phyloP scores from a whole-genome alignment of 2,113 vertebrate species.

The Pedionomus torquatus region DNA sequence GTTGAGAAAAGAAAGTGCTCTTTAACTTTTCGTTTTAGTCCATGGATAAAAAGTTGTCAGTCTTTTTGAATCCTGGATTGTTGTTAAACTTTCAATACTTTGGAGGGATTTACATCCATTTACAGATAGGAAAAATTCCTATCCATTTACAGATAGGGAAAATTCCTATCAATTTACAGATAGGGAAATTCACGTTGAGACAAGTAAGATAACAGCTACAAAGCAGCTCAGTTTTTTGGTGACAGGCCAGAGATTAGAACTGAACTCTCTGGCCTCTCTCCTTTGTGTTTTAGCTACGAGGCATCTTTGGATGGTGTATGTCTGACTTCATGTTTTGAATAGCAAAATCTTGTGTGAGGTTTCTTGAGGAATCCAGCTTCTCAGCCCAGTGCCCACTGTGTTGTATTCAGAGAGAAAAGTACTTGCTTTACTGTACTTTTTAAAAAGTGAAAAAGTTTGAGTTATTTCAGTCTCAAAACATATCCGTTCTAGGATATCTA shows the following conservation, averaged over 20 bases:
- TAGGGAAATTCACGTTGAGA: background rate
- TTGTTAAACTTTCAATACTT: background rate
- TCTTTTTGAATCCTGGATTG: background rate
- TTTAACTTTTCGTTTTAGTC: background rate
- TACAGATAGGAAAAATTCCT: background rate
- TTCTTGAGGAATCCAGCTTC: background rate
- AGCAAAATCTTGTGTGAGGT: background rate
- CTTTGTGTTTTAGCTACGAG: background rate
- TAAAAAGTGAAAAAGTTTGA: background rate
- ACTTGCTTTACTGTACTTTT: background rate
- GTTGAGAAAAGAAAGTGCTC: background rate
- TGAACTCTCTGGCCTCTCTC: background rate
- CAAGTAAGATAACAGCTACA: background rate
- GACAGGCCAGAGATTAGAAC: background rate
- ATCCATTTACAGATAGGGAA: background rate
- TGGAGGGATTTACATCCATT: no score
- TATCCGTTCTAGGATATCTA: background rate
- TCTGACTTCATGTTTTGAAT: background rate
- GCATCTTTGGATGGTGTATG: no score
- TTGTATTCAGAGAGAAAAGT: background rate
- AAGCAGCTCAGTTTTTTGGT: background rate
- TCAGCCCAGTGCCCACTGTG: background rate
- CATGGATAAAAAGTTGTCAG: background rate
- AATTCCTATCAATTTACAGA: background rate
- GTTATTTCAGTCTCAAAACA: background rate